These are phyloP conservation scores for Drosophila willistoni DNA, from an alignment of 1,140 invertebrate genomes.

Conservation along the genomic window DNA sequence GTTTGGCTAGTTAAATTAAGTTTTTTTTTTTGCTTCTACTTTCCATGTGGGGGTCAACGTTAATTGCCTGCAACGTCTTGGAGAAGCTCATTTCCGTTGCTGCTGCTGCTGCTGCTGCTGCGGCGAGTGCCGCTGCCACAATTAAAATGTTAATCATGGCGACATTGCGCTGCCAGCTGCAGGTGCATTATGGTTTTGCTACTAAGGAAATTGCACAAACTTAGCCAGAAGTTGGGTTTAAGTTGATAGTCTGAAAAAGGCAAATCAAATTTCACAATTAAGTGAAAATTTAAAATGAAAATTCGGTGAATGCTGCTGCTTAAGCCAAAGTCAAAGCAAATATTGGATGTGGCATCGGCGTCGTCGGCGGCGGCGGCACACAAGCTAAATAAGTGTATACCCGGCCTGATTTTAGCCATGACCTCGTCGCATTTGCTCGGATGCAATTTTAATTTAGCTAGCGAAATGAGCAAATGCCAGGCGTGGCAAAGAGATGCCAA, in stretches of 20 bases:
- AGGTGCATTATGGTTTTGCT: constrained; percentile 27
- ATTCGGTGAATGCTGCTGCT: not conserved
- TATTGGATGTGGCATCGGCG: not conserved
- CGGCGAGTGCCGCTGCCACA: constrained; percentile 35
- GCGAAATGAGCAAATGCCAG: constrained; percentile 61
- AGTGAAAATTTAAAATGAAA: constrained; percentile 32
- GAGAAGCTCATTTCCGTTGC: constrained; percentile 64
- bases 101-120: too few relatives aligned
- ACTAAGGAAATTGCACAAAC: constrained; percentile 1
- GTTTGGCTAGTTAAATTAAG: not conserved
- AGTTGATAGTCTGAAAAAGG: not conserved
- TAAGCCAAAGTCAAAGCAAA: constrained; percentile 14
- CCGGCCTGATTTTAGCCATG: constrained; percentile 9
- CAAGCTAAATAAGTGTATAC: constrained; percentile 23
- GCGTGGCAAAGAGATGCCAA: constrained; percentile 35
- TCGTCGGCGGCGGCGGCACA: not conserved
- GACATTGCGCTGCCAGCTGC: constrained; percentile 19
- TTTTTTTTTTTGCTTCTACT: constrained; percentile 23
- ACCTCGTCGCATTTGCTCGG: constrained; percentile 57
- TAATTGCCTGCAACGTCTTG: not conserved
- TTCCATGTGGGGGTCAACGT: constrained; percentile 1
- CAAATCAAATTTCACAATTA: constrained; percentile 15
- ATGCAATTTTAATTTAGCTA: constrained; percentile 77
- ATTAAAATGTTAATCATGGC: constrained; percentile 66
- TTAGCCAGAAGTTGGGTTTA: not conserved